Conservation (phyloP, 2,113 vertebrate species). For the Oryzias curvinotus region DNA sequence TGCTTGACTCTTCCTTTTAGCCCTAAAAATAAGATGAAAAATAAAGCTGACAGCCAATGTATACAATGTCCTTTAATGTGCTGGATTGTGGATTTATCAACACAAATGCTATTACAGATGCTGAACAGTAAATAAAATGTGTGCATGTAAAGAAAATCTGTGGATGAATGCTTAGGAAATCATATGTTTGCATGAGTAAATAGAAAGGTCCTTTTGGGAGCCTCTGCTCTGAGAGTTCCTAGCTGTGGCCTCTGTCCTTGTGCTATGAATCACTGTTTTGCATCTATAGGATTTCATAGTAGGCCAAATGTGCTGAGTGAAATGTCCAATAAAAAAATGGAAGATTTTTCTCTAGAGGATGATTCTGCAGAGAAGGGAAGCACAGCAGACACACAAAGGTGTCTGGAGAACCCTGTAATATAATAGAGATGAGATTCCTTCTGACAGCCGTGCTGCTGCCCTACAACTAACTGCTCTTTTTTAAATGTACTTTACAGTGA, state of each 20-base stretch:
- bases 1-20: too few relatives aligned
- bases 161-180: slow-evolving; percentile 21
- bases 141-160: slow-evolving; percentile 23
- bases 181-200: slow-evolving; percentile 20
- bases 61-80: too few relatives aligned
- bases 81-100: background rate
- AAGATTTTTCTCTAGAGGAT: slow-evolving; percentile 15
- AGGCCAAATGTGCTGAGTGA: slow-evolving; percentile 13
- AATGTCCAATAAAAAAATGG: slow-evolving; percentile 4
- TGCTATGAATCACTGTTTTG: slow-evolving; percentile 28
- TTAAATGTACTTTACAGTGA: slow-evolving; percentile 10
- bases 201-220: slow-evolving; percentile 32
- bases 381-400: slow-evolving; percentile 19
- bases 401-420: slow-evolving; percentile 22
- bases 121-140: slow-evolving; percentile 51
- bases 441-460: slow-evolving; percentile 4
- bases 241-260: slow-evolving; percentile 17
- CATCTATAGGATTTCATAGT: slow-evolving; percentile 10
- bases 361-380: slow-evolving; percentile 9
- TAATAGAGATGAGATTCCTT: slow-evolving; percentile 24
- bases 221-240: slow-evolving; percentile 31
- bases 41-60: too few relatives aligned
- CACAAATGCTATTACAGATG: slow-evolving; percentile 40
- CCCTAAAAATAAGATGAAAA: too few relatives aligned
- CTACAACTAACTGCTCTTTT: slow-evolving; percentile 18